phyloP scores from a whole-genome alignment of 1,140 invertebrate genomes.

The Scylla paramamosain region DNA sequence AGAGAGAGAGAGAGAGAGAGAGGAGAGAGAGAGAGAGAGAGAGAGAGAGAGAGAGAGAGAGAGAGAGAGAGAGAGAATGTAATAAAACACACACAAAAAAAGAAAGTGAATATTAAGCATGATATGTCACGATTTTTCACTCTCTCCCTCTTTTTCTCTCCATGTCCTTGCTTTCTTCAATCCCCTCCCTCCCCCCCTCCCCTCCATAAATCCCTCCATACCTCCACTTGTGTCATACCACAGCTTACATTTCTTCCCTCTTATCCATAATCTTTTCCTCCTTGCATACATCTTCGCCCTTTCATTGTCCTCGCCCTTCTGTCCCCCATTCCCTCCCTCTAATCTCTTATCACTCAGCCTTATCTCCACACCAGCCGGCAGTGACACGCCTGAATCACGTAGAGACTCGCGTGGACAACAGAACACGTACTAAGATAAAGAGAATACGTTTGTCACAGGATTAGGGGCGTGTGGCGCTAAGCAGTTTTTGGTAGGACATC shows the following conservation, averaged over 20 bases:
- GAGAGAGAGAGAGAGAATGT: too few species aligned
- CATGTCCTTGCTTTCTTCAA: neutral
- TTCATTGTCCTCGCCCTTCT: neutral
- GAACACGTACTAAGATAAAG: neutral
- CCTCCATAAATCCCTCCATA: neutral
- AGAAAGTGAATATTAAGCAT: neutral
- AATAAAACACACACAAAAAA: too few species aligned
- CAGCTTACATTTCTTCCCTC: neutral
- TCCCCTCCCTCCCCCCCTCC: neutral
- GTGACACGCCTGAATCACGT: neutral
- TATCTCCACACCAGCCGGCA: neutral
- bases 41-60: neutral
- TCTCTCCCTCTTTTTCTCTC: neutral
- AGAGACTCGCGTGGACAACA: neutral
- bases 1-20: neutral
- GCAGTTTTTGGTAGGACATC: neutral
- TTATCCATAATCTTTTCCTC: neutral
- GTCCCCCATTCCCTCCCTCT: neutral
- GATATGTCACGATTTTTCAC: neutral
- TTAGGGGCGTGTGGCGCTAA: neutral
- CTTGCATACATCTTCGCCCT: neutral
- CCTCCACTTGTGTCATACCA: too few species aligned
- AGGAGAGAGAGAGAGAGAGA: conserved; percentile 19
- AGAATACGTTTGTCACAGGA: neutral
- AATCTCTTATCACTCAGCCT: neutral